phyloP scores from a whole-genome alignment of 2,113 vertebrate species.

The Tenebrosternarchus preto region DNA sequence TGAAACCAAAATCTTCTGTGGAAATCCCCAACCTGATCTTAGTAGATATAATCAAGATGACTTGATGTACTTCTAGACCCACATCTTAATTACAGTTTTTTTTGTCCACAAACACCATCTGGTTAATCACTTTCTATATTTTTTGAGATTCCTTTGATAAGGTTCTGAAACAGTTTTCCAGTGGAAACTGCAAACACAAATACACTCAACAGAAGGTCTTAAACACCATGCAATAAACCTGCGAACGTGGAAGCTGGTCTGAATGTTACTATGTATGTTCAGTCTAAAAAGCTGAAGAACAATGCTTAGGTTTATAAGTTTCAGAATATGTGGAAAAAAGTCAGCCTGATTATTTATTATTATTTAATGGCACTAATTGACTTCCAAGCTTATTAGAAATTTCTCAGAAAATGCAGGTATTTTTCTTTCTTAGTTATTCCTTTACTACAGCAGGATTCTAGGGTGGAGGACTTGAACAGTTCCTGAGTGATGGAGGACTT shows the following conservation, averaged over 20 bases:
- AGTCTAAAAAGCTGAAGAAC: neutral
- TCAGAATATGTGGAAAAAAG: neutral
- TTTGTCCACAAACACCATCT: slow-evolving; percentile 44
- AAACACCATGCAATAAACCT: slow-evolving; percentile 63
- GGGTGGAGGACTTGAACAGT: too few relatives aligned
- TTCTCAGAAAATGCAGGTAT: too few relatives aligned
- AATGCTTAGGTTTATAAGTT: neutral
- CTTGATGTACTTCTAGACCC: neutral
- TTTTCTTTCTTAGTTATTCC: too few relatives aligned
- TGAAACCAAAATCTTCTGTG: slow-evolving; percentile 41
- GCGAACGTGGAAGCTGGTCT: slow-evolving; percentile 59
- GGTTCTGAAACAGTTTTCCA: slow-evolving; percentile 46
- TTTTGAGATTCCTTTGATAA: slow-evolving; percentile 56
- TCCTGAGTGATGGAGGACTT: too few relatives aligned
- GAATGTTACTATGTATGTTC: neutral
- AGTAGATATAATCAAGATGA: slow-evolving; percentile 1
- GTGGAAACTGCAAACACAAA: slow-evolving; percentile 13
- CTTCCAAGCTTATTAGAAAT: too few relatives aligned
- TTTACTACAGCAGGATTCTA: too few relatives aligned
- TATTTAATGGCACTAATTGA: too few relatives aligned
- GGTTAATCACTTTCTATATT: slow-evolving; percentile 41
- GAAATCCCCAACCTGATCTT: slow-evolving; percentile 3
- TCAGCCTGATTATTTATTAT: too few relatives aligned
- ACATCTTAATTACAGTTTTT: slow-evolving; percentile 5
- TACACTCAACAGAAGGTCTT: slow-evolving; percentile 47